Evolutionary conservation across 2,888 invertebrate genomes (phyloP).

Genomic region (Chaitophorus viminalis): DNA sequence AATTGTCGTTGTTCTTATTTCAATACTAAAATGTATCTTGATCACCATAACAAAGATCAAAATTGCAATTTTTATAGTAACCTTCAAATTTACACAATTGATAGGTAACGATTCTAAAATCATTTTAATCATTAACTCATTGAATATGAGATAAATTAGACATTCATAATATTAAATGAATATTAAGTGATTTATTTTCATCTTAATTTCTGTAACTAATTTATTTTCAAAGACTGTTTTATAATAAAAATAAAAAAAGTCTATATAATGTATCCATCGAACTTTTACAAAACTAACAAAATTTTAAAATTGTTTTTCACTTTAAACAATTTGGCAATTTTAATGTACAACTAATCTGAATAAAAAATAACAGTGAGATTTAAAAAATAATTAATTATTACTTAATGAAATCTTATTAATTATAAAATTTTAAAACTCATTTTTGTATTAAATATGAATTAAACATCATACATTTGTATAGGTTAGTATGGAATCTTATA

Average conservation of each 20-base stretch:
- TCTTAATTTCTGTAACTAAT: too few species aligned
- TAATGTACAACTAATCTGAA: not conserved
- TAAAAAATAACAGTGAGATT: not conserved
- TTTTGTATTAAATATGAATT: too few species aligned
- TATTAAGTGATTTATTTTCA: not conserved
- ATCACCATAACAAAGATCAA: not conserved
- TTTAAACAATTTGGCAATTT: not conserved
- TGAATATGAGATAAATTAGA: not conserved
- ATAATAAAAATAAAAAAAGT: too few species aligned
- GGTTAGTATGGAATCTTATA: too few species aligned
- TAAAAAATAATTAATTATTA: not conserved
- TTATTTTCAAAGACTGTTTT: not conserved
- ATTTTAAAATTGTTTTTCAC: too few species aligned
- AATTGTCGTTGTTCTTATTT: not conserved
- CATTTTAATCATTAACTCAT: not conserved
- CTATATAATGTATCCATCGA: too few species aligned
- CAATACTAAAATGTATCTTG: not conserved
- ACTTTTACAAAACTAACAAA: too few species aligned
- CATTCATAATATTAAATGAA: too few species aligned
- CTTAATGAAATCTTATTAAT: not conserved
- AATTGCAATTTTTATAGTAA: not conserved
- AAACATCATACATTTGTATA: too few species aligned
- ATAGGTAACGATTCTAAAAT: not conserved
- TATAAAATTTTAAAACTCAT: too few species aligned
- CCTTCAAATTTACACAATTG: constrained; percentile 17